Conservation (phyloP, 2,888 invertebrate genomes). For the Nysson spinosus region DNA sequence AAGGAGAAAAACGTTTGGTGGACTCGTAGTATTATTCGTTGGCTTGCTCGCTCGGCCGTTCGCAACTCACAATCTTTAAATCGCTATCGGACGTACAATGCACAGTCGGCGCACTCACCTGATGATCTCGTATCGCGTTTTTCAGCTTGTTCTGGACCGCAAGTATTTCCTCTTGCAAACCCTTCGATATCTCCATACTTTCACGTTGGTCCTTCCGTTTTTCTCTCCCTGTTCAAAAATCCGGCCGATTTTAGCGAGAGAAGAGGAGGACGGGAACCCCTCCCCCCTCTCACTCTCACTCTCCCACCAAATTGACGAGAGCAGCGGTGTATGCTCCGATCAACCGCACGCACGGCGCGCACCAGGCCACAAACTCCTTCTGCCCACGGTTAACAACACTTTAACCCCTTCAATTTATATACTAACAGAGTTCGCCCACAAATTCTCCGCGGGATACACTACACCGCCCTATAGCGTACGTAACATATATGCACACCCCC, state of each 20-base stretch:
- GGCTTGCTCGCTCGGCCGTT: constrained; percentile 30
- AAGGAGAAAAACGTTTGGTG: constrained; percentile 10
- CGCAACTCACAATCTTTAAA: constrained; percentile 45
- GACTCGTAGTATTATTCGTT: constrained; percentile 20
- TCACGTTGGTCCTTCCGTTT: constrained; percentile 33
- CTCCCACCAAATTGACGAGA: constrained; percentile 55
- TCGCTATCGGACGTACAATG: constrained; percentile 50
- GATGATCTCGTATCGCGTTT: constrained; percentile 82
- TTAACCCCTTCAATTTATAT: constrained; percentile 34
- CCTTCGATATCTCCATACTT: constrained; percentile 82
- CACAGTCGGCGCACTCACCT: constrained; percentile 76
- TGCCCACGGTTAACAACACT: constrained; percentile 47
- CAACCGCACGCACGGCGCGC: constrained; percentile 51
- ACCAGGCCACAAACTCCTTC: constrained; percentile 40
- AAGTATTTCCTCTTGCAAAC: constrained; percentile 82
- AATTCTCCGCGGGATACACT: constrained; percentile 38
- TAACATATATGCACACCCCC: constrained; percentile 42
- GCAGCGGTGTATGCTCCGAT: constrained; percentile 52
- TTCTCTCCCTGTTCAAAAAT: constrained; percentile 48
- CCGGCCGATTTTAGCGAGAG: constrained; percentile 47
- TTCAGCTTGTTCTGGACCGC: constrained; percentile 81
- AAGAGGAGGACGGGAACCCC: constrained; percentile 54
- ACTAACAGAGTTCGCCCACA: constrained; percentile 30
- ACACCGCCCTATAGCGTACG: constrained; percentile 21
- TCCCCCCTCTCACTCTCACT: constrained; percentile 52